Base-by-base conservation (phyloP, 2,888 invertebrate genomes). In the Tetramorium bicarinatum region DNA sequence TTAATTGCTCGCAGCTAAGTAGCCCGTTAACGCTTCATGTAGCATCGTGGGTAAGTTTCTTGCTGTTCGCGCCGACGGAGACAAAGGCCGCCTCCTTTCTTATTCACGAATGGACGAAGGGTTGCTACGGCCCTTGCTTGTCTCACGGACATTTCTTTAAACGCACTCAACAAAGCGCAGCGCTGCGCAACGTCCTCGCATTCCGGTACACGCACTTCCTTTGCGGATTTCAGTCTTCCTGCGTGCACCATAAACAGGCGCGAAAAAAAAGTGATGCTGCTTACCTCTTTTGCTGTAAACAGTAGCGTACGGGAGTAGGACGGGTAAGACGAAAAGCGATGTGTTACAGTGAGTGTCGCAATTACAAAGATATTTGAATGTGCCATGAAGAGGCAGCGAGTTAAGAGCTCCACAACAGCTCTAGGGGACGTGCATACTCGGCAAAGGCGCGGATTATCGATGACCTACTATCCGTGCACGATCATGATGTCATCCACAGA, bases 251-350 rank as follows among this genome's bases (percentile, higher is more conserved):
- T 85, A 87, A 88, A 88, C 77, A 81, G 83, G 84, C 83, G 85
- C 88, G 88, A 89, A 86, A 89, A 87, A 66, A 66, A 89, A 87
- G 71, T 81, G 82, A 75, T 85, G 88, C 83, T 83, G 85, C 87
- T 86, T 89, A 91, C 87, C 85, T 83, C 54, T 75, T 80, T 85
- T 82, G 61, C 86, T 86, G 85, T 62, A 85, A 85, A 85, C 81
- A 82, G 84, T 59, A 75, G 62, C 67, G n/a, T n/a, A n/a, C 80
- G 44, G 29, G n/a, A n/a, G n/a, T n/a, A n/a, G n/a, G 77, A 87
- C 67, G 66, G 62, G 61, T 74, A 13, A 8, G 8, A 66, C 44
- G 44, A 41, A 81, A 61, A 41, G 69, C 67, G 69, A 64, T 34
- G 66, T 71, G 72, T 38, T 18, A 49, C 88, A 66, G 59, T 59